Percentiles rank a stretch among this genome's conserved stretches.
Evolutionary conservation across 1,140 invertebrate species (phyloP).

Genomic region (Bombus superbus): DNA sequence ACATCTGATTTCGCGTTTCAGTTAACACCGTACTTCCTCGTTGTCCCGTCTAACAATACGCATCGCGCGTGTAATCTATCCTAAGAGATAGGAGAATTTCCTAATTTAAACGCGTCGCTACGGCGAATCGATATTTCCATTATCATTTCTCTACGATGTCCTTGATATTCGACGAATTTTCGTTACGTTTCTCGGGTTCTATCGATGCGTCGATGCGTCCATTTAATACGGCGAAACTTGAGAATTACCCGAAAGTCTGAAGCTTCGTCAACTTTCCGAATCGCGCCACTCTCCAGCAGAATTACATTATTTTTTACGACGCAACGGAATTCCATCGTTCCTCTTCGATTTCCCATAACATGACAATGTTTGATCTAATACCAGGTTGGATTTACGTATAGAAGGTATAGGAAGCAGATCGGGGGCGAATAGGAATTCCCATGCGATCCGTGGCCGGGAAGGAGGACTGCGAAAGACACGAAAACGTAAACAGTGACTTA

Average conservation of each 20-base stretch:
- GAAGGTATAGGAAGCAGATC: not conserved
- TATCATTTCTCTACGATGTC: not conserved
- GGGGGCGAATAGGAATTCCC: conserved; percentile 33
- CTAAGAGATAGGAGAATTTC: no score
- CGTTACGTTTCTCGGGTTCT: not conserved
- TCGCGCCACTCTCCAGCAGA: not conserved
- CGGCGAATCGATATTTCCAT: not conserved
- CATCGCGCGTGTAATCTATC: not conserved
- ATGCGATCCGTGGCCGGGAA: conserved; percentile 20
- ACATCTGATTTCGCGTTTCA: conserved; percentile 35
- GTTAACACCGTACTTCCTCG: conserved; percentile 12
- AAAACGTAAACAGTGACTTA: conserved; percentile 69
- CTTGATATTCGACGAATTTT: not conserved
- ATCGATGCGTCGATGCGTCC: no score
- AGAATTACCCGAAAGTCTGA: not conserved
- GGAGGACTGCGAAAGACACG: conserved; percentile 42
- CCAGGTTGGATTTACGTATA: conserved; percentile 23
- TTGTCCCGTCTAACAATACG: conserved; percentile 10
- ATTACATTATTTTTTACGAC: not conserved
- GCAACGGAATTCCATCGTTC: not conserved
- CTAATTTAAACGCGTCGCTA: not conserved
- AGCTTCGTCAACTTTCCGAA: not conserved
- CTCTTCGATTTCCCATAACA: conserved; percentile 7
- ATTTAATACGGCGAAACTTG: not conserved
- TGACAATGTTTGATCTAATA: conserved; percentile 36